Evolutionary conservation across 1,140 invertebrate species (phyloP), one percentile per base, ranked within the genome.

Genomic region (Drosophila paulistorum): DNA sequence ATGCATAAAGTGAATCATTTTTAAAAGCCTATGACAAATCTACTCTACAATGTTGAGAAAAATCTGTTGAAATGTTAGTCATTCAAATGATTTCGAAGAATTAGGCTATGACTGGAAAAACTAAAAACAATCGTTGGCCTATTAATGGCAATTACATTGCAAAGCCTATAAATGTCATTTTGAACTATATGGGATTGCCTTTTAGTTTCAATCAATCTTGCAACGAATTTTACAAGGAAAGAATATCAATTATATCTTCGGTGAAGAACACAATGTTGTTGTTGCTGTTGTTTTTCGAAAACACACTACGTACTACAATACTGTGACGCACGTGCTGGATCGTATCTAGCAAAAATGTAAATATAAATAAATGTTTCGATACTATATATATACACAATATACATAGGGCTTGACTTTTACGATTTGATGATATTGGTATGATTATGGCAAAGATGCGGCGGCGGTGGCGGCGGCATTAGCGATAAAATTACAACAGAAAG

Each of bases 401-500:
- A 55, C 17, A 17, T 59, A 69, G 72, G 74, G 72, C 45, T 51
- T 51, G 45, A 23, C 17, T 51, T 51, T 51, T 23, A 51, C 45
- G 45, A 48, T 14, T 48, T 48, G 45, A 48, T 30, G 17, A 20
- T 30, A 14, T 9, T 35, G 55, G n/a, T 67, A 30, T 54, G 7
- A 48, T 48, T 17, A 48, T 48, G 45, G 17, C 0, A 20, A 48
- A 20, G 17, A 48, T 48, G 17, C 17, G 17, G 45, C 9, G 17
- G 17, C 17, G 20, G 45, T 20, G 17, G 45, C 45, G 45, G 45
- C 17, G 9, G 45, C 45, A 39, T 60, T 39, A 51, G 17, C 73
- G 65, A 75, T 75, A 75, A 74, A 80, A 84, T 73, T 77, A 74
- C 81, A 77, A 81, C 76, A 64, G 45, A 23, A 51, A 51, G 45